A percentile compares a stretch with the other conserved stretches of the same genome.
phyloP scores from a whole-genome alignment of 2,113 vertebrate genomes.

The Gymnogyps californianus region DNA sequence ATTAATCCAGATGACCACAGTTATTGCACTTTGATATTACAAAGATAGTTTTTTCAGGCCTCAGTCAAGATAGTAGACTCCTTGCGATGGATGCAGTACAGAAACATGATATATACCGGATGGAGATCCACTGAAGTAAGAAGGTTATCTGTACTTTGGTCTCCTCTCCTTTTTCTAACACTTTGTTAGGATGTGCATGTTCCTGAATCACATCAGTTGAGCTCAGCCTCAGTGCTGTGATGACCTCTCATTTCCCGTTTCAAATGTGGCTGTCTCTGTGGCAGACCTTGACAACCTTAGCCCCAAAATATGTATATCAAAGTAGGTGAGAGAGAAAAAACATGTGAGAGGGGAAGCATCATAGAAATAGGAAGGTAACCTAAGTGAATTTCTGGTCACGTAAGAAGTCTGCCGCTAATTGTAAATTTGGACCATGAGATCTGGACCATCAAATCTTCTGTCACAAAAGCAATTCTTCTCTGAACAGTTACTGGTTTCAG shows the following conservation, averaged over 20 bases:
- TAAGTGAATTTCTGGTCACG: neutral
- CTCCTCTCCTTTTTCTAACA: neutral
- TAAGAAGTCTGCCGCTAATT: neutral
- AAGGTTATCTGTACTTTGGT: neutral
- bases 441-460: neutral
- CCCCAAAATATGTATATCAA: neutral
- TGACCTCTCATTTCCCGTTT: neutral
- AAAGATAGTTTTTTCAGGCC: neutral
- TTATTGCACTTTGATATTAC: neutral
- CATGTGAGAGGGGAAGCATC: neutral
- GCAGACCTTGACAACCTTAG: neutral
- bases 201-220: neutral
- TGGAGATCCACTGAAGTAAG: neutral
- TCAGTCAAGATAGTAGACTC: neutral
- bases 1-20: neutral
- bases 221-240: neutral
- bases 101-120: neutral
- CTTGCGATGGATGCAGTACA: neutral
- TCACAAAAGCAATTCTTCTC: neutral
- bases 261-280: neutral
- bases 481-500: neutral
- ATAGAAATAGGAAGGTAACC: neutral
- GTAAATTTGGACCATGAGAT: neutral
- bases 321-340: neutral
- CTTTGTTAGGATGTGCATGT: neutral